These are phyloP conservation scores for Orycteropus afer DNA, from an alignment of 2,113 vertebrate species.

Conservation along the genomic window DNA sequence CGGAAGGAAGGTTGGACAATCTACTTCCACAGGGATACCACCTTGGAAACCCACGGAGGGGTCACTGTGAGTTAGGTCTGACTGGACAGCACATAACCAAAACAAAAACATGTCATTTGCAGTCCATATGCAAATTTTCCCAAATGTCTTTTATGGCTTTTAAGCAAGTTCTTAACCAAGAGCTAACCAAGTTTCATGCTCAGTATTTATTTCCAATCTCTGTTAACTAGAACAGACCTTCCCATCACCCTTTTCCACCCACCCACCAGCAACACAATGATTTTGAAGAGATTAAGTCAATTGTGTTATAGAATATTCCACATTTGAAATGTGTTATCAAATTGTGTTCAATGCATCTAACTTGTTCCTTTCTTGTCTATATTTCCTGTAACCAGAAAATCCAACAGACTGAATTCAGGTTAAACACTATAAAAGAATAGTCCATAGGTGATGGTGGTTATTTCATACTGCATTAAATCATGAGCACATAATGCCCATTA, in stretches of 20 bases:
- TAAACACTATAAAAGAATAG: not conserved
- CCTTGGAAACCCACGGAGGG: too few relatives aligned
- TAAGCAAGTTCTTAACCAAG: not conserved
- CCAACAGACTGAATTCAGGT: not conserved
- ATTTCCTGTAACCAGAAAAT: slow-evolving; percentile 3
- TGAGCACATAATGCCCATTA: not conserved
- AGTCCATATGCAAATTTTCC: not conserved
- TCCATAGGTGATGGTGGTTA: not conserved
- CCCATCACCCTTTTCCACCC: not conserved
- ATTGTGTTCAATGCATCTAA: not conserved
- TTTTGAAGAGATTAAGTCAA: not conserved
- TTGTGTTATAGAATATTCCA: not conserved
- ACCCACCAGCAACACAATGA: not conserved
- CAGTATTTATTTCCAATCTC: not conserved
- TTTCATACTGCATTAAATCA: not conserved
- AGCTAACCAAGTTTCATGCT: not conserved
- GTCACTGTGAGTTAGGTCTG: too few relatives aligned
- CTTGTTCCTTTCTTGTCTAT: not conserved
- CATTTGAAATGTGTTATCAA: not conserved
- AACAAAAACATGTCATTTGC: too few relatives aligned
- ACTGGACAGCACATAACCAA: too few relatives aligned
- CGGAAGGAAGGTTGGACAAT: too few relatives aligned
- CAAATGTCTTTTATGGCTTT: not conserved
- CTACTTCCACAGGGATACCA: too few relatives aligned
- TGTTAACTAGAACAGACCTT: not conserved